Evolutionary conservation across 2,113 vertebrate species (phyloP).

Genomic region (Mustelus asterias): DNA sequence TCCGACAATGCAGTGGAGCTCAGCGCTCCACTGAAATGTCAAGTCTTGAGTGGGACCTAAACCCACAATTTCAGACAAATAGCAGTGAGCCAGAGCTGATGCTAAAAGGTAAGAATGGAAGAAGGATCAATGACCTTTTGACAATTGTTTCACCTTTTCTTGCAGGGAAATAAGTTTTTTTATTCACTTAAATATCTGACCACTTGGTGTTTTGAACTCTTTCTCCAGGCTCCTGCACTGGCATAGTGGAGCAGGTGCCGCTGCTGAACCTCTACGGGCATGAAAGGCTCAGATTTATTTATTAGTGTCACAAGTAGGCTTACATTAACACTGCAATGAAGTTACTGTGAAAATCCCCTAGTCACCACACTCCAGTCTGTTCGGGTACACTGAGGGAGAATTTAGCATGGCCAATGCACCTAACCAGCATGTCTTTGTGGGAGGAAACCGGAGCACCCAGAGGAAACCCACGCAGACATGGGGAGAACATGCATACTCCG

Average conservation of each 20-base stretch:
- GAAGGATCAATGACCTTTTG: neutral
- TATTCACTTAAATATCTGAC: neutral
- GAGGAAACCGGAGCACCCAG: too few relatives aligned
- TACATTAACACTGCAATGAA: too few relatives aligned
- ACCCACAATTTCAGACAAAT: neutral
- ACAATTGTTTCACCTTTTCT: neutral
- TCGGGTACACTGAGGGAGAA: too few relatives aligned
- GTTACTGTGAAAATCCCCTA: too few relatives aligned
- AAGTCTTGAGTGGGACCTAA: neutral
- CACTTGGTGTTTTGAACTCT: neutral
- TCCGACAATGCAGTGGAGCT: neutral
- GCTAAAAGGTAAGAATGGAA: neutral
- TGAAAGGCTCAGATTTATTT: neutral
- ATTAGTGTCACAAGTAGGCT: too few relatives aligned
- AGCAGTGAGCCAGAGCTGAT: neutral
- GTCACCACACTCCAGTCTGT: too few relatives aligned
- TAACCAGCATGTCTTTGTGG: too few relatives aligned
- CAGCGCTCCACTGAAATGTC: too few relatives aligned
- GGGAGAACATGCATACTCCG: too few relatives aligned
- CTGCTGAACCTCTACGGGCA: neutral
- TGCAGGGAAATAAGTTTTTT: neutral
- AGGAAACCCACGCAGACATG: too few relatives aligned
- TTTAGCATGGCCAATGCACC: too few relatives aligned
- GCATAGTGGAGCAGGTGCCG: neutral
- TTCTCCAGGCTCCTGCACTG: neutral